Evolutionary conservation across 2,888 invertebrate species (phyloP), one percentile per base, ranked within the genome.

Genomic region (Acrobeloides nanus): DNA sequence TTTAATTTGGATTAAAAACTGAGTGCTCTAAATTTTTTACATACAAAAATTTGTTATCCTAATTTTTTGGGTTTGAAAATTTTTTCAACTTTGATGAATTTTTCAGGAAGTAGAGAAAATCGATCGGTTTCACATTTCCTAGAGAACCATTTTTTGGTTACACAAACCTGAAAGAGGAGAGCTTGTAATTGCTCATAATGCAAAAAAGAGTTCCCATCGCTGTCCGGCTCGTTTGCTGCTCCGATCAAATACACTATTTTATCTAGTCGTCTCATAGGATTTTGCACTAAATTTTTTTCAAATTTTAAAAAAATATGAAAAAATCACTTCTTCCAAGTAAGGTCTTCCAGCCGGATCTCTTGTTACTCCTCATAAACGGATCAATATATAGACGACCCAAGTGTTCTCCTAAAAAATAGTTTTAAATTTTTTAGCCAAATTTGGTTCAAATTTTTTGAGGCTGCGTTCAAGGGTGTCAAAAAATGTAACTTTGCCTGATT

Each of bases 211-310:
- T 25, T 44, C 12, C 25, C 51, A n/a, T 12, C 23, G 35, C 21
- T 21, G 37, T 52, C 38, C 3, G 69, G 65, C 6, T 66, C 56
- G 18, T 64, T 55, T 6, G 64, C 66, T 7, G 57, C 53, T 8
- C 71, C 69, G 35, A 70, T 60, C 48, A 68, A 38, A 45, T 70
- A 71, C 20, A 71, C 68, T 32, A 71, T 48, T 51, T 68, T 68
- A 51, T 71, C 71, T 40, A 69, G 50, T 5, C 61, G 60, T 10
- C 67, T 58, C 20, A 55, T 56, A 35, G 55, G 47, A 18, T 62
- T 63, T 44, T 58, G 60, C 1, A 64, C 66, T 68, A 44, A 45
- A 61, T 54, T 21, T 2, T 20, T 35, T 35, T 50, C 23, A 44
- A 39, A 21, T 7, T 17, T 21, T 7, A 51, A 17, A 35, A 3